A percentile compares a stretch with the other conserved stretches of the same genome.
Evolutionary conservation across 37 sponge, comb jelly and placozoan genomes (phyloP).

Genomic region (Cladorhizidae sp.): DNA sequence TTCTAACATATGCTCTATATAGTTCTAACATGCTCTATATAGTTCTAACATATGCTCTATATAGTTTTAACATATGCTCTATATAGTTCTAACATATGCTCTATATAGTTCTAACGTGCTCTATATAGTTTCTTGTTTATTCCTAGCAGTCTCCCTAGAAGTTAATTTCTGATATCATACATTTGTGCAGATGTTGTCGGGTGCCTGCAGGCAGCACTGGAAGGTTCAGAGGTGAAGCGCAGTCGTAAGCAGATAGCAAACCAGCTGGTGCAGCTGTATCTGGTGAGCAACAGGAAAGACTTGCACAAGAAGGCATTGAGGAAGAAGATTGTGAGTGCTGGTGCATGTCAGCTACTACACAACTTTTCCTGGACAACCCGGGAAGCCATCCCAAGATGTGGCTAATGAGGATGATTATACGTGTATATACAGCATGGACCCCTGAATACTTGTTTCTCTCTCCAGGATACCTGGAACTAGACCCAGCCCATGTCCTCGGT

Average conservation of each 20-base stretch:
- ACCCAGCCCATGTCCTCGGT: no score
- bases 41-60: no score
- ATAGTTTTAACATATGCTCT: no score
- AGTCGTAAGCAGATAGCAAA: slow-evolving; percentile 46
- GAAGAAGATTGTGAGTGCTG: slow-evolving; percentile 21
- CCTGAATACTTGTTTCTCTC: no score
- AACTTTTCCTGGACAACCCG: no score
- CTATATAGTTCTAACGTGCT: no score
- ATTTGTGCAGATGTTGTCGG: slow-evolving; percentile 66
- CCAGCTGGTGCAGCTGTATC: slow-evolving; percentile 62
- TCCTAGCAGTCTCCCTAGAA: no score
- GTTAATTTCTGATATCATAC: background rate
- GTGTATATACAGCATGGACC: background rate
- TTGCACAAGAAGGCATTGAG: slow-evolving; percentile 55
- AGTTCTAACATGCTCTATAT: no score
- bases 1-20: no score
- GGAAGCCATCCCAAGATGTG: background rate
- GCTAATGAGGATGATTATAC: background rate
- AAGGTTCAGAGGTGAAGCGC: slow-evolving; percentile 11
- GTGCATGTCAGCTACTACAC: background rate
- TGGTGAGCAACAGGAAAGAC: slow-evolving; percentile 52
- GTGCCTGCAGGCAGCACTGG: slow-evolving; percentile 65
- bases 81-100: no score
- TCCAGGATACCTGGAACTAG: no score
- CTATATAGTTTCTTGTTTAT: no score